Evolutionary conservation across 2,797 vertebrate genomes (phyloP).

Genomic region (Acomys russatus): DNA sequence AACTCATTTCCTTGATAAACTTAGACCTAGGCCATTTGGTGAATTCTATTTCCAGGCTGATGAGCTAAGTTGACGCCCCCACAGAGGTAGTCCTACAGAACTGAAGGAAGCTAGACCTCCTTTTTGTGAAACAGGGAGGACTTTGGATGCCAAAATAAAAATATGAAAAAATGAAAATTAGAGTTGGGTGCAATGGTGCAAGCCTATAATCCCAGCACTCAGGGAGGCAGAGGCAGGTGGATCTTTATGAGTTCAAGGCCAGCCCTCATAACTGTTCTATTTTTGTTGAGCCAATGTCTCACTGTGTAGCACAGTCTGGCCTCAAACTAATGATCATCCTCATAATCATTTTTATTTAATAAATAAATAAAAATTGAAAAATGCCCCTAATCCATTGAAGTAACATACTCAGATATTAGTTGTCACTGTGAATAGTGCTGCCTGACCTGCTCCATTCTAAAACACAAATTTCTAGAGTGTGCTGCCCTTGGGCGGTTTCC

Average conservation of each 20-base stretch:
- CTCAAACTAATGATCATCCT: too few relatives aligned
- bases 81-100: not conserved
- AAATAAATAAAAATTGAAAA: not conserved
- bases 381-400: not conserved
- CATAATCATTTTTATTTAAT: too few relatives aligned
- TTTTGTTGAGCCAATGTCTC: too few relatives aligned
- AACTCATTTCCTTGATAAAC: not conserved
- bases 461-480: not conserved
- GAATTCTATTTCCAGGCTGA: not conserved
- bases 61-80: not conserved
- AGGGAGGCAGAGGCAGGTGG: not conserved
- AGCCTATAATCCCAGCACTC: not conserved
- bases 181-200: not conserved
- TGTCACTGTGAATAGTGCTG: not conserved
- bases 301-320: too few relatives aligned
- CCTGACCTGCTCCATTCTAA: not conserved
- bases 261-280: not conserved
- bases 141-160: not conserved
- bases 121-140: not conserved
- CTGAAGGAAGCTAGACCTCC: not conserved
- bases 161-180: slow-evolving; percentile 23
- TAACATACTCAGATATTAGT: not conserved
- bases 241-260: not conserved
- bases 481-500: not conserved
- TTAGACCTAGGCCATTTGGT: not conserved